A percentile compares a stretch with the other conserved stretches of the same genome.
Evolutionary conservation across 2,888 invertebrate genomes (phyloP).

Genomic region (Drosophila limbata): DNA sequence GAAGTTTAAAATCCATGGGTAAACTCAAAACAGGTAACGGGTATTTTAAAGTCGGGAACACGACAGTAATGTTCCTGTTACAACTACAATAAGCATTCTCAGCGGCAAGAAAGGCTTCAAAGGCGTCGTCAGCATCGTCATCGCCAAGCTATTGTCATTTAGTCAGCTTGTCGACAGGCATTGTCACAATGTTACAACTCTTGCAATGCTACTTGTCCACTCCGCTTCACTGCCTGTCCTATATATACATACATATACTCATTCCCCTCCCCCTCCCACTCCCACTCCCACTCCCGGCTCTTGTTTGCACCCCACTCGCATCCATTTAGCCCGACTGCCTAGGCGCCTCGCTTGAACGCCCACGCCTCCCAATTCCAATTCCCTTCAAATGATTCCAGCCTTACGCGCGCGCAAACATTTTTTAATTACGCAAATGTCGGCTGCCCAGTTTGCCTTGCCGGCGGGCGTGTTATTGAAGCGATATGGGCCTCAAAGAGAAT

Average conservation of each 20-base stretch:
- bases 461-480: constrained; percentile 75
- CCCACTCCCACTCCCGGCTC: constrained; percentile 8
- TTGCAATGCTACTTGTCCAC: constrained; percentile 61
- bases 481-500: constrained; percentile 58
- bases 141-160: constrained; percentile 70
- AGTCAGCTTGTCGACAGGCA: constrained; percentile 77
- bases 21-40: neutral
- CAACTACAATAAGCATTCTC: constrained; percentile 36
- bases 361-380: constrained; percentile 61
- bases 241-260: neutral
- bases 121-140: constrained; percentile 33
- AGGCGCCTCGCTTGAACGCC: constrained; percentile 71
- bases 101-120: constrained; percentile 49
- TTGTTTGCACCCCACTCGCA: constrained; percentile 13
- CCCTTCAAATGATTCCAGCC: constrained; percentile 66
- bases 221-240: constrained; percentile 24
- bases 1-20: too few species aligned
- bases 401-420: constrained; percentile 79
- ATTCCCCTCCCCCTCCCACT: constrained; percentile 8
- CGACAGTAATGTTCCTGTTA: neutral
- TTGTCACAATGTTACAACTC: constrained; percentile 77
- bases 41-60: neutral
- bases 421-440: constrained; percentile 82
- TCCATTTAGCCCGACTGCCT: constrained; percentile 38
- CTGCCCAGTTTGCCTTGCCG: constrained; percentile 66